A percentile compares a stretch with the other conserved stretches of the same genome.
Conservation (phyloP, 1,140 invertebrate genomes). For the Polypedilum vanderplanki region DNA sequence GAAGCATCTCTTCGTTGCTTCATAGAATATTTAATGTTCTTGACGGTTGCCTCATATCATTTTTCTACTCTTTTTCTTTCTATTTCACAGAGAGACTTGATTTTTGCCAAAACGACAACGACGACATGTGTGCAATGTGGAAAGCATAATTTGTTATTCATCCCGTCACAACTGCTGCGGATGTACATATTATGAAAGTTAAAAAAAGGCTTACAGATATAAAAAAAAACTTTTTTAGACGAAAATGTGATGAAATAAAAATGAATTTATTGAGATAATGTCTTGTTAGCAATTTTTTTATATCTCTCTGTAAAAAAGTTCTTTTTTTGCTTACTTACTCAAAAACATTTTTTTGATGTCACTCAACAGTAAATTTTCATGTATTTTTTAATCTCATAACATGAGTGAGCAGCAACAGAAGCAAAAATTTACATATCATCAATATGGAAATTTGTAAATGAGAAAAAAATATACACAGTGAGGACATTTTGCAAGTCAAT, state of each 20-base stretch:
- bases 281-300: neutral
- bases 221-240: neutral
- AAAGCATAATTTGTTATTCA: constrained; percentile 26
- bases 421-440: neutral
- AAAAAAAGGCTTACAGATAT: constrained; percentile 5
- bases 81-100: constrained; percentile 9
- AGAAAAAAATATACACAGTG: neutral
- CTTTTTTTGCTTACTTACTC: neutral
- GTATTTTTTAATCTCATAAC: neutral
- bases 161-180: constrained; percentile 20
- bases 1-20: neutral
- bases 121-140: constrained; percentile 20
- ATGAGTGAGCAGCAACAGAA: neutral
- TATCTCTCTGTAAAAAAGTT: neutral
- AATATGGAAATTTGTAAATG: constrained; percentile 8
- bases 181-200: constrained; percentile 6
- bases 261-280: constrained; percentile 19
- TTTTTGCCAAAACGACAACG: neutral
- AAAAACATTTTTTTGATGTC: neutral
- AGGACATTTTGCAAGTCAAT: neutral
- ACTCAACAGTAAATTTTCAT: neutral
- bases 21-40: constrained; percentile 26
- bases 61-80: neutral
- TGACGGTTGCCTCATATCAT: constrained; percentile 10
- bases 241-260: constrained; percentile 19